phyloP scores from a whole-genome alignment of 2,797 vertebrate genomes.

The Falco naumanni region DNA sequence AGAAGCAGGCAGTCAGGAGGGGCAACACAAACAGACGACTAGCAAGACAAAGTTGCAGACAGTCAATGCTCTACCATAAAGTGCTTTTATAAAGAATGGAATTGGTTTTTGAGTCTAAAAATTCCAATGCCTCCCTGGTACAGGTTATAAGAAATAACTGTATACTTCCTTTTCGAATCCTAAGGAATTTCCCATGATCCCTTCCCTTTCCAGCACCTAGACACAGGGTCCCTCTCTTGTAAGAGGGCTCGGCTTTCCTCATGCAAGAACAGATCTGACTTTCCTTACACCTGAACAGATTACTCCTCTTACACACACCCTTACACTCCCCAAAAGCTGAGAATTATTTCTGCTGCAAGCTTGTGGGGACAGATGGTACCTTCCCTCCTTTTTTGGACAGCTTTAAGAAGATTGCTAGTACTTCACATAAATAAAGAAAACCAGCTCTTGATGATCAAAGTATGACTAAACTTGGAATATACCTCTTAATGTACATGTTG shows the following conservation, averaged over 20 bases:
- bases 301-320: background rate
- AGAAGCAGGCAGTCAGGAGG: background rate
- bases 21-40: background rate
- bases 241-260: slow-evolving; percentile 19
- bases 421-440: background rate
- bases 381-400: slow-evolving; percentile 38
- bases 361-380: slow-evolving; percentile 23
- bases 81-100: background rate
- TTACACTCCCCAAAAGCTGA: background rate
- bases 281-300: slow-evolving; percentile 29
- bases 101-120: background rate
- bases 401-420: background rate
- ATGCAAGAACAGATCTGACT: background rate
- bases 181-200: background rate
- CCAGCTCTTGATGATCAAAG: background rate
- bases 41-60: background rate
- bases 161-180: background rate
- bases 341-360: slow-evolving; percentile 40
- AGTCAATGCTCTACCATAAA: background rate
- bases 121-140: background rate
- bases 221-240: background rate
- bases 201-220: background rate
- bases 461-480: slow-evolving; percentile 16
- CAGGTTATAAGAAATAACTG: background rate
- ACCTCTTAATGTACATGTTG: background rate